Evolutionary conservation across 2,113 vertebrate species (phyloP), one percentile per base, ranked within the genome.

Genomic region (Axis porcinus): DNA sequence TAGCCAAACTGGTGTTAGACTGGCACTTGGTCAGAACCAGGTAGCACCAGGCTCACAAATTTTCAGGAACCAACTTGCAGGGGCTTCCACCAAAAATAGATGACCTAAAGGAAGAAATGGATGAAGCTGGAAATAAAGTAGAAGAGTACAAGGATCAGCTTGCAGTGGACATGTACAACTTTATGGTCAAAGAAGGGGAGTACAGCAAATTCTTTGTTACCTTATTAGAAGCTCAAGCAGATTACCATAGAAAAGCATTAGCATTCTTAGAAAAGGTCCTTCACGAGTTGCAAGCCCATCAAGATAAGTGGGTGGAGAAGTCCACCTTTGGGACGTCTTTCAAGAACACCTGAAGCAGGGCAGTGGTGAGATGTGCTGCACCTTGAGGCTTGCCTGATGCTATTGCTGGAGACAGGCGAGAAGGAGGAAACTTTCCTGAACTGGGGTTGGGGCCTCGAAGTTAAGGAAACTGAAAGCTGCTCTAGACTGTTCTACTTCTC

Each of bases 221-320:
- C 99, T 99, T 99, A 98, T 99, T 99, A 99, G 99, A 99, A 99
- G 99, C 99, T 98, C 99, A 99, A 99, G 99, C 99, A 98, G 99
- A 99, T 99, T 99, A 99, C 99, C 99, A 99, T 99, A 99, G 99
- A 99, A 99, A 99, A 99, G 99, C 99, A 99, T 99, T 99, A 99
- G 99, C 99, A 98, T 99, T 99, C 98, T 99, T 99, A 99, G 99
- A 99, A 99, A 99, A 98, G 84, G 99, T 99, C 98, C 99, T 99
- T 98, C 99, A 99, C 55, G 99, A 99, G 99, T 99, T 99, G 98
- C 99, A 99, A 99, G 99, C 99, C 98, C 99, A 99, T 98, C 99
- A 99, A 99, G 99, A 99, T 99, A 99, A 99, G 52, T 52, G 52
- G 15, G 14, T 52, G 52, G 14, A 52, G 52, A 52, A 52, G 15